Evolutionary conservation across 2,888 invertebrate genomes (phyloP).

Genomic region (Phymatocera aterrima): DNA sequence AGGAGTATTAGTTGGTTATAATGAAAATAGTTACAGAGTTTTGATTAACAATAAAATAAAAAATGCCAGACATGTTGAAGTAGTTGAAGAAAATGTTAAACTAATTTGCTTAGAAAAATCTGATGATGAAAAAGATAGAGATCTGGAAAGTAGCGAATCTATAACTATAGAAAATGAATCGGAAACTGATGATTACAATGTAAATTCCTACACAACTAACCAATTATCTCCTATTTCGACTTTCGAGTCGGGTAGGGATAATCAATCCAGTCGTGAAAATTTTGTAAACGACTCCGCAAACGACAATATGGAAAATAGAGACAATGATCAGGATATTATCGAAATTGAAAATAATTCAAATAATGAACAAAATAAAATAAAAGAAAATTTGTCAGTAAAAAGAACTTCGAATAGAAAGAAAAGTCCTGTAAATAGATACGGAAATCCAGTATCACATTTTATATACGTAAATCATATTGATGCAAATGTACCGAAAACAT

Average conservation of each 20-base stretch:
- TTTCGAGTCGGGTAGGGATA: no score
- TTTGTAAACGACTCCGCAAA: no score
- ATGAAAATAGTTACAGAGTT: constrained; percentile 47
- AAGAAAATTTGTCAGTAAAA: not conserved
- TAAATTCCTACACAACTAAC: no score
- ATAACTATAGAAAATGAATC: not conserved
- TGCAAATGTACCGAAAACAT: not conserved
- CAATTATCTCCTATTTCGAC: no score
- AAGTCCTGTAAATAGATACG: constrained; percentile 15
- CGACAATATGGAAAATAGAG: no score
- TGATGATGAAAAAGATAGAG: not conserved
- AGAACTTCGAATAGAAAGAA: not conserved
- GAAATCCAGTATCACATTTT: constrained; percentile 22
- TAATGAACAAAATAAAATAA: not conserved
- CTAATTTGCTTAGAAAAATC: constrained; percentile 1
- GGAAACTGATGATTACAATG: not conserved
- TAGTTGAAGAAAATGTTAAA: constrained; percentile 45
- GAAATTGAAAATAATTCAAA: not conserved
- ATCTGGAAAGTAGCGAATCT: not conserved
- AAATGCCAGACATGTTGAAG: constrained; percentile 51
- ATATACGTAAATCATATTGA: constrained; percentile 14
- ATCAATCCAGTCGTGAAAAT: no score
- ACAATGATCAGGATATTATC: no score
- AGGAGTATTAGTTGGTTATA: constrained; percentile 51
- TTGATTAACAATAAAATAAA: constrained; percentile 49